phyloP scores from a whole-genome alignment of 2,113 vertebrate genomes.

The Corvus hawaiiensis region DNA sequence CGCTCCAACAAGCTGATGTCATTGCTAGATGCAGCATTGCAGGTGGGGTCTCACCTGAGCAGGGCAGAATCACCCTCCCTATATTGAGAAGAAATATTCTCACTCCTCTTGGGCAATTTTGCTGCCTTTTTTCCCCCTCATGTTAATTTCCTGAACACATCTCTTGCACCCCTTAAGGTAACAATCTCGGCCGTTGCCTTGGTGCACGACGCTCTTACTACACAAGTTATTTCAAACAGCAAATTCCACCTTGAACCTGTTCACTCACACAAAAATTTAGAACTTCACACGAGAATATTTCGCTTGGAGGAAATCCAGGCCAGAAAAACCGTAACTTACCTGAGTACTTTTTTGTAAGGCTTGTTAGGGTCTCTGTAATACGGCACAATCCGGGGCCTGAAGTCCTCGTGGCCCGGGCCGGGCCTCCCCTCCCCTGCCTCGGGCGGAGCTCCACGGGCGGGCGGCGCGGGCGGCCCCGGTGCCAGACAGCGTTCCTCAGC shows the following conservation, averaged over 20 bases:
- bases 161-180: not conserved
- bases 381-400: slow-evolving; percentile 87
- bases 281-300: accelerated
- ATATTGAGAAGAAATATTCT: not conserved
- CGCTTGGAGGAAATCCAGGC: not conserved
- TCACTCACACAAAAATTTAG: not conserved
- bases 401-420: slow-evolving; percentile 61
- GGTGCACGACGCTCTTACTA: accelerated
- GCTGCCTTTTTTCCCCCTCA: not conserved
- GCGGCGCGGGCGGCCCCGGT: slow-evolving; percentile 60
- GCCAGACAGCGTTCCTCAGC: slow-evolving; percentile 74
- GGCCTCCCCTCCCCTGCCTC: not conserved
- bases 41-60: not conserved
- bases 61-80: not conserved
- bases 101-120: not conserved
- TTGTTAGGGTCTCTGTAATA: slow-evolving; percentile 90
- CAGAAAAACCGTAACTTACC: slow-evolving; percentile 65
- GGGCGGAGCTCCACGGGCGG: not conserved
- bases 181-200: accelerated
- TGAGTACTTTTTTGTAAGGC: slow-evolving; percentile 90
- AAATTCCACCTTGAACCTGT: not conserved
- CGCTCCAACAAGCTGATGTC: not conserved
- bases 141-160: accelerated
- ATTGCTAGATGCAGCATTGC: not conserved
- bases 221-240: accelerated